Evolutionary conservation across 2,113 vertebrate species (phyloP).

Genomic region (Esox niger): DNA sequence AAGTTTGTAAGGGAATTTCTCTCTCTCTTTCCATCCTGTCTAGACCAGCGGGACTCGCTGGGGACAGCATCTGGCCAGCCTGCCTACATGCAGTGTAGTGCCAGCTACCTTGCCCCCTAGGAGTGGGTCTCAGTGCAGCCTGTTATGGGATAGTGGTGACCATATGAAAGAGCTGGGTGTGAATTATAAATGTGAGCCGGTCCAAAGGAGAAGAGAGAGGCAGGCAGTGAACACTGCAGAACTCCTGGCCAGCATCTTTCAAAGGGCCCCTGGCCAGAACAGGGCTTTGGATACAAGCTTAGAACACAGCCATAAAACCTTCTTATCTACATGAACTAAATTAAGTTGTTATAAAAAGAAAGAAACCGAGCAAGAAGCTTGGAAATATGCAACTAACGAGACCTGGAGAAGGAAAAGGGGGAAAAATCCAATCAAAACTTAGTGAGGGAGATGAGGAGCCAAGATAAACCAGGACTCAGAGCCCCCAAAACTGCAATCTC

Average conservation of each 20-base stretch:
- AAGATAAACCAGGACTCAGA: slow-evolving; percentile 89
- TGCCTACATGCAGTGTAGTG: slow-evolving; percentile 1
- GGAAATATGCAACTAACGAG: slow-evolving; percentile 47
- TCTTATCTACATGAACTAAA: slow-evolving; percentile 27
- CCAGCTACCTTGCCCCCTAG: slow-evolving; percentile 29
- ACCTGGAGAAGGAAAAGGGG: slow-evolving; percentile 50
- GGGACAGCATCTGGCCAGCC: slow-evolving; percentile 13
- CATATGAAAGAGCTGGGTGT: slow-evolving; percentile 37
- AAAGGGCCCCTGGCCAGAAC: slow-evolving; percentile 31
- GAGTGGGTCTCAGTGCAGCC: slow-evolving; percentile 20
- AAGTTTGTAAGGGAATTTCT: slow-evolving; percentile 8
- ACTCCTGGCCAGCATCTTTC: slow-evolving; percentile 29
- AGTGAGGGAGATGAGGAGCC: slow-evolving; percentile 80
- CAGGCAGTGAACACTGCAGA: slow-evolving; percentile 16
- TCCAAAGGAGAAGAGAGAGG: slow-evolving; percentile 6
- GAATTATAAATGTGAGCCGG: slow-evolving; percentile 41
- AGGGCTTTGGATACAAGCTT: slow-evolving; percentile 42
- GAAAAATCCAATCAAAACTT: slow-evolving; percentile 79
- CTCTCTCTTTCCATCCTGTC: not conserved
- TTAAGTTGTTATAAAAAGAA: slow-evolving; percentile 38
- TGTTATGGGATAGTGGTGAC: slow-evolving; percentile 12
- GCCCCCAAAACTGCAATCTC: slow-evolving; percentile 96
- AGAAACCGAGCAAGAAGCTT: slow-evolving; percentile 26
- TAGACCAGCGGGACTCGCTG: slow-evolving; percentile 9
- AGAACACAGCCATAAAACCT: slow-evolving; percentile 33